phyloP scores from a whole-genome alignment of 2,113 vertebrate species.

The Gavialis gangeticus region DNA sequence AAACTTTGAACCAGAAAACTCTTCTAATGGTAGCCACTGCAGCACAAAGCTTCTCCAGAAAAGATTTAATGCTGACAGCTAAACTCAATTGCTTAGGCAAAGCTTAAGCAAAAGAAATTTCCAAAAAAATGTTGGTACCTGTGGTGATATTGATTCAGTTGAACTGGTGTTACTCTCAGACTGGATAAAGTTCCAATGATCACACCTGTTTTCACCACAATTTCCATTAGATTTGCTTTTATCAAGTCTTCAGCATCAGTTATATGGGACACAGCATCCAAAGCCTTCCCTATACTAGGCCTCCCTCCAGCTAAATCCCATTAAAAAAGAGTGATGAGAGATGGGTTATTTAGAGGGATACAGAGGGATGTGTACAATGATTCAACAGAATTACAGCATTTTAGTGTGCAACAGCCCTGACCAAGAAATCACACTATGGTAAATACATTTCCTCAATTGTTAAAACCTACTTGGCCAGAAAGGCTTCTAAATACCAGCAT shows the following conservation, averaged over 20 bases:
- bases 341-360: neutral
- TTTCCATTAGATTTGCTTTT: neutral
- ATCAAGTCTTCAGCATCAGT: neutral
- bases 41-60: neutral
- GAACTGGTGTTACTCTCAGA: neutral
- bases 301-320: neutral
- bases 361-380: neutral
- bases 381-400: neutral
- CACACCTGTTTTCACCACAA: neutral
- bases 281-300: neutral
- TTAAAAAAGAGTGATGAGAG: neutral
- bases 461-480: neutral
- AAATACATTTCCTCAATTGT: neutral
- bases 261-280: neutral
- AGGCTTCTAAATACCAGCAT: neutral
- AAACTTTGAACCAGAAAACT: neutral
- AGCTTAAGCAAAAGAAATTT: too few species aligned
- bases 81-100: neutral
- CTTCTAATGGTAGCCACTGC: neutral
- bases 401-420: neutral
- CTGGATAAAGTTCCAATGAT: neutral
- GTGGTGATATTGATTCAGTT: neutral
- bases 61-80: neutral
- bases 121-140: too few species aligned
- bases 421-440: neutral